phyloP scores from a whole-genome alignment of 2,797 vertebrate species.

The Kryptolebias ocellatus region DNA sequence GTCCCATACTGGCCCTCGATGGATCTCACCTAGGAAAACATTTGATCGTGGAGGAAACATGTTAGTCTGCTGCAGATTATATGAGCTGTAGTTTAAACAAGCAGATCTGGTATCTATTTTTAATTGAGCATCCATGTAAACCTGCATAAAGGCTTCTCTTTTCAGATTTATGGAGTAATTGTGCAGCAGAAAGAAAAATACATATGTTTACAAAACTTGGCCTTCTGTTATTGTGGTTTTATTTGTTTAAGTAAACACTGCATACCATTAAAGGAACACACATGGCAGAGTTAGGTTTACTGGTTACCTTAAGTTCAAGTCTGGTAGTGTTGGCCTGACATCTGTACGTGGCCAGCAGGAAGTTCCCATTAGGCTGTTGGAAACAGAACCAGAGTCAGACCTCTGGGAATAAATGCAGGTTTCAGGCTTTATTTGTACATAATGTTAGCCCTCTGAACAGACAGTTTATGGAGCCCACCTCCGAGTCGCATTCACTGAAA shows the following conservation, averaged over 20 bases:
- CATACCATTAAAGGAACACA: background rate
- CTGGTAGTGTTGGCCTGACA: slow-evolving; percentile 97
- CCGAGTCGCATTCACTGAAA: slow-evolving; percentile 96
- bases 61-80: background rate
- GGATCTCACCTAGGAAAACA: slow-evolving; percentile 86
- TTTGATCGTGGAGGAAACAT: slow-evolving; percentile 14
- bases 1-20: slow-evolving; percentile 99
- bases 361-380: slow-evolving; percentile 91
- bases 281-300: background rate
- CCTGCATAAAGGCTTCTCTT: background rate
- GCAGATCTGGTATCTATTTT: background rate
- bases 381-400: slow-evolving; percentile 26
- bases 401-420: slow-evolving; percentile 9
- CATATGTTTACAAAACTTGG: too few species aligned
- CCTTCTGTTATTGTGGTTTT: background rate
- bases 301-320: slow-evolving; percentile 93
- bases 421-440: background rate
- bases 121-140: background rate
- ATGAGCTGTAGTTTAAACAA: background rate
- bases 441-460: background rate
- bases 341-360: slow-evolving; percentile 96
- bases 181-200: background rate
- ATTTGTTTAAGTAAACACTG: background rate
- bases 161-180: background rate
- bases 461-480: slow-evolving; percentile 80